These are phyloP conservation scores for Eulemur rufifrons DNA, from an alignment of 2,113 vertebrate species.

Conservation along the genomic window DNA sequence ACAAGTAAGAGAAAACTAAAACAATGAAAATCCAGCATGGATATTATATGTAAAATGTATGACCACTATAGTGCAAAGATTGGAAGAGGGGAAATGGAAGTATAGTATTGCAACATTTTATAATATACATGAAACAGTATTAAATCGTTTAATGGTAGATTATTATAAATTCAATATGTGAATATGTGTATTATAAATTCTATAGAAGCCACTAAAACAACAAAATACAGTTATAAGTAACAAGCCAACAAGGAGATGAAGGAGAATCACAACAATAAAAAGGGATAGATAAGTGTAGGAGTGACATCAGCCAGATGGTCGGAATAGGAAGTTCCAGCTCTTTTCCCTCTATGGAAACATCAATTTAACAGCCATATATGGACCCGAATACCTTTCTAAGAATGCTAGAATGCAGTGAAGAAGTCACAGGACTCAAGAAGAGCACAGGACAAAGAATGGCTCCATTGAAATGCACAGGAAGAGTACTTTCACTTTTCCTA, in stretches of 20 bases:
- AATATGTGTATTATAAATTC: not conserved
- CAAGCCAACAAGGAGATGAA: not conserved
- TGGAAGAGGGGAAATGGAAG: not conserved
- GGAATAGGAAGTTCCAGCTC: not conserved
- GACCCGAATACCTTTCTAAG: not conserved
- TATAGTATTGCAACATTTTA: not conserved
- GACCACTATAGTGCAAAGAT: not conserved
- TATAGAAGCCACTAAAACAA: not conserved
- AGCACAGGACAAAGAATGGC: not conserved
- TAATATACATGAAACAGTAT: not conserved
- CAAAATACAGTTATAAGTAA: not conserved
- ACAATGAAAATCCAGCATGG: not conserved
- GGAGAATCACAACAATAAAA: not conserved
- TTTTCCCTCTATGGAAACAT: fast-evolving
- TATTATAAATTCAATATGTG: not conserved
- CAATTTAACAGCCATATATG: not conserved
- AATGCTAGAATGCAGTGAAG: not conserved
- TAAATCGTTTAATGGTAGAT: not conserved
- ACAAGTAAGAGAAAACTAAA: not conserved
- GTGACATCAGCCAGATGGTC: not conserved
- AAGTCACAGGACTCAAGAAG: not conserved
- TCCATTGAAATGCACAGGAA: not conserved
- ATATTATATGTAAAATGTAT: not conserved
- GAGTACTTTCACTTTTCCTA: not conserved
- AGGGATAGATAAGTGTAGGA: not conserved